Evolutionary conservation across 2,888 invertebrate genomes (phyloP), one percentile per base, ranked within the genome.

Genomic region (Teleogryllus oceanicus): DNA sequence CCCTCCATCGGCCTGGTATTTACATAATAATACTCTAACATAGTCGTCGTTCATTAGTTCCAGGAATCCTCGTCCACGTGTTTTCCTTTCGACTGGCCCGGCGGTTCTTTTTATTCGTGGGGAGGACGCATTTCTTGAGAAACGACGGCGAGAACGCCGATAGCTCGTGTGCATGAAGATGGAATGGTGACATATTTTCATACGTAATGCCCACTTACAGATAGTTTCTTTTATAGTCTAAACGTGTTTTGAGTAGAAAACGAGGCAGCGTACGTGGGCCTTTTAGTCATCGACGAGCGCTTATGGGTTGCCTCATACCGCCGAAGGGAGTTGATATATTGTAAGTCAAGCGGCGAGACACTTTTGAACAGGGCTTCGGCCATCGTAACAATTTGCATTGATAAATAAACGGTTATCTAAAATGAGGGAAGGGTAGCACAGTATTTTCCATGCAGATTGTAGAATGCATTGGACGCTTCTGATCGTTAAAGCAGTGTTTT

Each of bases 1-100:
- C 62, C 62, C 62, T 62, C 62, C 62, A 62, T 62, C 62, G 62
- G 62, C n/a, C 62, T n/a, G 62, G 62, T 62, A 62, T 62, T 62
- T 62, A 62, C 62, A 62, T 62, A 62, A 62, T 62, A 62, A 62
- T 62, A 62, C 62, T 62, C 62, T 62, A 62, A 62, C 62, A 62
- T 62, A 62, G 62, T 62, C 62, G 62, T 62, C 62, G 62, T 62
- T n/a, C 62, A 62, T 62, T 62, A 62, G 62, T 62, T 62, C 62
- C 62, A n/a, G n/a, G 62, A 62, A 62, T 62, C n/a, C 62, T 18
- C 62, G 62, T 62, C 62, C 62, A 62, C 62, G n/a, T 62, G 62
- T 62, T 62, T 62, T 62, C 62, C 62, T 62, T 62, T 62, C 24
- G 24, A 24, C 24, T 62, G 13, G 62, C 18, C 62, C 62, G 62